Conservation (phyloP, 2,797 vertebrate genomes). For the Crax fasciolata region DNA sequence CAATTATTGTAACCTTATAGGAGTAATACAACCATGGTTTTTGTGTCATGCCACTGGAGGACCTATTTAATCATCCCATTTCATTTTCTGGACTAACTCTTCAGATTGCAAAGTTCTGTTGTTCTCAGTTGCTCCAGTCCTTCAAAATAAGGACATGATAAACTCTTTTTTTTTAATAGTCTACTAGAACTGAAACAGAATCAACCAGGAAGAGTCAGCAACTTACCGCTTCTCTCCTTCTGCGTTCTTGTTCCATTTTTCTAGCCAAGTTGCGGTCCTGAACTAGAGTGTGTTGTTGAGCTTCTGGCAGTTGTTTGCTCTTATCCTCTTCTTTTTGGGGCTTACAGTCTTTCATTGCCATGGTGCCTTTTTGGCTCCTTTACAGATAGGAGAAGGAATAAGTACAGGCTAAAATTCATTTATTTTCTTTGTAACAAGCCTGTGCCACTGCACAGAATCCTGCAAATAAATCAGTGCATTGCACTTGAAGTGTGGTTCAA, state of each 20-base stretch:
- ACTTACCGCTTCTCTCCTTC: conserved; percentile 91
- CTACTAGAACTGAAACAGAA: background rate
- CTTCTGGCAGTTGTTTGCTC: conserved; percentile 17
- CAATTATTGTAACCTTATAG: background rate
- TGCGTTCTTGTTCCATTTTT: conserved; percentile 91
- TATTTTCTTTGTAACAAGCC: background rate
- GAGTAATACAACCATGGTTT: background rate
- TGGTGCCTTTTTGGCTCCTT: conserved; percentile 45
- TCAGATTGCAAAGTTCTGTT: background rate
- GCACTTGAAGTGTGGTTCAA: background rate
- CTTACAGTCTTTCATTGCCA: conserved; percentile 62
- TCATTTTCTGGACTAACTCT: background rate
- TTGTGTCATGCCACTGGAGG: background rate
- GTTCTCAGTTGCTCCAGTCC: background rate
- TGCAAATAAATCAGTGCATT: background rate
- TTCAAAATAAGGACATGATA: background rate
- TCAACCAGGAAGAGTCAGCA: background rate
- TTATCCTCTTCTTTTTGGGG: conserved; percentile 44
- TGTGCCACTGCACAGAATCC: background rate
- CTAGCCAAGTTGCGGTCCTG: conserved; percentile 88
- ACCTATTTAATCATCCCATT: background rate
- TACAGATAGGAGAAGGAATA: background rate
- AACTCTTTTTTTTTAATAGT: background rate
- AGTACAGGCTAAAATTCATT: background rate
- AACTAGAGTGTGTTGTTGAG: conserved; percentile 44